Base-by-base conservation (phyloP, 2,113 vertebrate species). In the Mustela nigripes region DNA sequence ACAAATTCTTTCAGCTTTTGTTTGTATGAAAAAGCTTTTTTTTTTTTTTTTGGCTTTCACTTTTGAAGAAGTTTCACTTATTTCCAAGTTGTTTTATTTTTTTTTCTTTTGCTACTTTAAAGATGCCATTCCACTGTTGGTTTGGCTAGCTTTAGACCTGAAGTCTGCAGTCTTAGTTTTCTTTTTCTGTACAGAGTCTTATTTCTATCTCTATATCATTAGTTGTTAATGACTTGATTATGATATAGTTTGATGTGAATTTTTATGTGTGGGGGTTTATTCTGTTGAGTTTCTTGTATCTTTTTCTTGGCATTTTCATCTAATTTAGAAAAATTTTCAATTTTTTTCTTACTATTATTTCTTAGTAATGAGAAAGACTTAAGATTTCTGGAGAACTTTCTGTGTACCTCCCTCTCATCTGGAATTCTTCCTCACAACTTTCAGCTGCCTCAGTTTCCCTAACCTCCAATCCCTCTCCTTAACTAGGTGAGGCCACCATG, bases 31-130 rank as follows among this genome's bases (percentile, higher is more conserved):
- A 86, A 91, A 60, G 2, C 6, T 33, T 80, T n/a, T 95, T 76
- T 45, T 74, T 12, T 50, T 50, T 31, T 45, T 48, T 50, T 50
- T 58, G n/a, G 28, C 15, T 36, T 90, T 91, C 48, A 79, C 19
- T 50, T 85, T 86, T 67, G 31, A 91, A 95, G 42, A 95, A 86
- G 50, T 87, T 82, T 58, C 69, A 58, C 80, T 63, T 73, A 62
- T n/a, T 87, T 87, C 53, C 89, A 95, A 73, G 56, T 31, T 92
- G 4, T 50, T 14, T 48, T 2, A 3, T 53, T 81, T 42, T 18
- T 74, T 89, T 85, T 85, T 53, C 28, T 76, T 73, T 84, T 62
- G 42, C n/a, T 11, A 78, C 31, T 33, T 81, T 58, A 60, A 89
- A 78, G 18, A 90, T 62, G n/a, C 12, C 60, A 39, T 60, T 60